Conservation (phyloP, 1,140 invertebrate genomes). For the Aradophagus sp. region DNA sequence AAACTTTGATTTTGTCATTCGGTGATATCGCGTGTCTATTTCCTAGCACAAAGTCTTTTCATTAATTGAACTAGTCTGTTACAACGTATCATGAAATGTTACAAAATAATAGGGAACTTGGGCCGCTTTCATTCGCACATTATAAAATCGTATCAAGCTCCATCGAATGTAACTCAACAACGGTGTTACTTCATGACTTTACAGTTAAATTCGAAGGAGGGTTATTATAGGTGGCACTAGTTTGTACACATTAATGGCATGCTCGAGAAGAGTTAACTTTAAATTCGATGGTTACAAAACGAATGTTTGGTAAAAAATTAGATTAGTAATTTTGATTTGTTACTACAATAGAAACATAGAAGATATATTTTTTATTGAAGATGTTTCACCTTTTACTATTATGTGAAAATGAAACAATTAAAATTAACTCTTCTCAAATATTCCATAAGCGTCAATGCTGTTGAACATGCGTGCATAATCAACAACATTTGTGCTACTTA, state of each 20-base stretch:
- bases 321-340: too few species aligned
- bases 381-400: too few species aligned
- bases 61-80: slow-evolving; percentile 67
- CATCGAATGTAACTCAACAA: slow-evolving; percentile 25
- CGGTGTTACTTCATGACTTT: slow-evolving; percentile 31
- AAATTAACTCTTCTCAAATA: too few species aligned
- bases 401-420: too few species aligned
- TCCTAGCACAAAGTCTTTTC: slow-evolving; percentile 58
- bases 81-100: slow-evolving; percentile 54
- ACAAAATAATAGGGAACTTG: slow-evolving; percentile 68
- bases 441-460: too few species aligned
- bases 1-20: slow-evolving; percentile 65
- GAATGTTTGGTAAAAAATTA: too few species aligned
- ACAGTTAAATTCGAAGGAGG: slow-evolving; percentile 29
- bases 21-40: slow-evolving; percentile 55
- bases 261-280: too few species aligned
- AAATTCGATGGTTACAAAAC: too few species aligned
- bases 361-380: too few species aligned
- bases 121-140: slow-evolving; percentile 54
- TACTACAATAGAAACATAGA: too few species aligned
- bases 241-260: slow-evolving; percentile 47
- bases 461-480: too few species aligned
- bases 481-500: too few species aligned
- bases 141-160: slow-evolving; percentile 39
- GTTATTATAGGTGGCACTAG: slow-evolving; percentile 49